A percentile compares a stretch with the other conserved stretches of the same genome.
phyloP scores from a whole-genome alignment of 2,113 vertebrate species.

The Sprattus sprattus region DNA sequence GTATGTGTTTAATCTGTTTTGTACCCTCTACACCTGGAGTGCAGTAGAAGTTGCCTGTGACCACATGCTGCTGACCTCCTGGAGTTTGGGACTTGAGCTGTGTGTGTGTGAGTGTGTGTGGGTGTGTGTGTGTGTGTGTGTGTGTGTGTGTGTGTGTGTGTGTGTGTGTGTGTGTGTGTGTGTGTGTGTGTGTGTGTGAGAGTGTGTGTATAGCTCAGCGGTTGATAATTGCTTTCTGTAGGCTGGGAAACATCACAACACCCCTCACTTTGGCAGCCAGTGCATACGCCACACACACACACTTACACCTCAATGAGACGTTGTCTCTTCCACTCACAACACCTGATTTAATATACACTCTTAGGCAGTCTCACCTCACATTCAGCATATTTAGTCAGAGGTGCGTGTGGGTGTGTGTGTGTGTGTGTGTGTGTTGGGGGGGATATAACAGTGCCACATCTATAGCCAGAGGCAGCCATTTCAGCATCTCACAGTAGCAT shows the following conservation, averaged over 20 bases:
- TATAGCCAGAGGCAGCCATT: not conserved
- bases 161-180: constrained; percentile 1
- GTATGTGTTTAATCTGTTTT: not conserved
- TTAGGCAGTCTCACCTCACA: not conserved
- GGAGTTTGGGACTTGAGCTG: not conserved
- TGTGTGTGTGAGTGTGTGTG: not conserved
- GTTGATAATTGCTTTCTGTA: constrained; percentile 2
- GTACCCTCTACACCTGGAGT: not conserved
- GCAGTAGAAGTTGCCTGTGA: not conserved
- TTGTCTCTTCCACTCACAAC: not conserved
- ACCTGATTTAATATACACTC: not conserved
- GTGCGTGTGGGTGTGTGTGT: not conserved
- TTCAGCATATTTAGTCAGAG: not conserved
- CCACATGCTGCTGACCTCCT: not conserved
- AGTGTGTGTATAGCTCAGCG: not conserved
- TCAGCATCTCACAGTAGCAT: not conserved
- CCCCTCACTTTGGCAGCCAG: not conserved
- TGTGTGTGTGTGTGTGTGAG: not conserved
- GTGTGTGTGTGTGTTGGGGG: constrained; percentile 1
- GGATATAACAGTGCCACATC: not conserved
- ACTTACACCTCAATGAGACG: not conserved
- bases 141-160: not conserved
- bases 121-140: not conserved
- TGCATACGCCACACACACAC: not conserved
- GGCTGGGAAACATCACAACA: not conserved